Evolutionary conservation across 2,797 vertebrate genomes (phyloP).

Genomic region (Holocentrus rufus): DNA sequence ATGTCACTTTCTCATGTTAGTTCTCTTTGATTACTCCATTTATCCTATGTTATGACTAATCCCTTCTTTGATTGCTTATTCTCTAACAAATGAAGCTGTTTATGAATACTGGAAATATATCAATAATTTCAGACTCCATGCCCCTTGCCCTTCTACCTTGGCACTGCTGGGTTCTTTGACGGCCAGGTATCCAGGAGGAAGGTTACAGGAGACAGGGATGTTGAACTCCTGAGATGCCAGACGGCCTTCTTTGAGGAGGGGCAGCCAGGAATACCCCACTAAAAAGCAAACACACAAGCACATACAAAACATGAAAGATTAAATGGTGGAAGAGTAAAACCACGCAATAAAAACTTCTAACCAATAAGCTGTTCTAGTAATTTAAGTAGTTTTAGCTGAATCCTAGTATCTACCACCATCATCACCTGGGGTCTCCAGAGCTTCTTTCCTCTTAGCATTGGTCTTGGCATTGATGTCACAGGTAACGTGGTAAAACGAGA

Average conservation of each 20-base stretch:
- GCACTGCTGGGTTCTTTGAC: constrained; percentile 87
- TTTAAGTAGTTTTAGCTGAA: not conserved
- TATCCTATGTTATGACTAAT: not conserved
- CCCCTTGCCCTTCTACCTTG: constrained; percentile 82
- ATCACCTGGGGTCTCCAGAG: constrained; percentile 94
- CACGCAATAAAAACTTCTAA: not conserved
- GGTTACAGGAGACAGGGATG: constrained; percentile 88
- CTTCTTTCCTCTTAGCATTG: constrained; percentile 95
- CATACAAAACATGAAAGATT: constrained; percentile 4
- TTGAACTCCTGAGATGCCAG: constrained; percentile 91
- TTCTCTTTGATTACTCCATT: not conserved
- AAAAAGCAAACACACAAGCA: constrained; percentile 11
- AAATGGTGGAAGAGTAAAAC: not conserved
- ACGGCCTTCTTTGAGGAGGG: constrained; percentile 90
- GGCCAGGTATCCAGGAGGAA: constrained; percentile 90
- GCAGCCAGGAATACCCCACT: constrained; percentile 98
- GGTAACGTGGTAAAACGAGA: constrained; percentile 98
- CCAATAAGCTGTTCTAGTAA: too few species aligned
- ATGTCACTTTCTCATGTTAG: not conserved
- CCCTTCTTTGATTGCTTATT: not conserved
- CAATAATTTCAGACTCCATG: not conserved
- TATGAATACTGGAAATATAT: constrained; percentile 23
- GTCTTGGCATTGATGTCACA: constrained; percentile 99
- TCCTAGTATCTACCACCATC: not conserved
- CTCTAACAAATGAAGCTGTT: not conserved